A percentile compares a stretch with the other conserved stretches of the same genome.
These are phyloP conservation scores for Morpho achilles DNA, from an alignment of 2,888 invertebrate genomes.

Conservation along the genomic window DNA sequence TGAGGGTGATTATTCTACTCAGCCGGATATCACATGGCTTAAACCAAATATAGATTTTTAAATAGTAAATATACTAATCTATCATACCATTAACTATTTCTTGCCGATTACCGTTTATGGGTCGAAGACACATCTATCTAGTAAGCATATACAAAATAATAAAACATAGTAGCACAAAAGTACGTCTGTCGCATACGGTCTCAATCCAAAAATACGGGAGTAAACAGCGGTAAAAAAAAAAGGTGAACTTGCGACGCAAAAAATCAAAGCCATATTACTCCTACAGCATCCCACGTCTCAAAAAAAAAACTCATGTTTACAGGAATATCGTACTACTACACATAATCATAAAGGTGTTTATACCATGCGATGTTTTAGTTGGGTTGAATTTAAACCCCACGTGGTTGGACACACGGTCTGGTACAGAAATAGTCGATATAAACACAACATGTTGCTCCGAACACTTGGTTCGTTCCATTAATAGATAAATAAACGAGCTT, in stretches of 20 bases:
- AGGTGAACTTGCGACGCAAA: conserved; percentile 21
- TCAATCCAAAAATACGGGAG: conserved; percentile 22
- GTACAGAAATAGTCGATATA: conserved; percentile 69
- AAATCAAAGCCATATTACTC: conserved; percentile 27
- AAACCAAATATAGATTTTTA: no score
- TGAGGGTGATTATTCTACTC: no score
- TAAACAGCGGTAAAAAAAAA: conserved; percentile 26
- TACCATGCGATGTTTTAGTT: conserved; percentile 9
- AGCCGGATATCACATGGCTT: no score
- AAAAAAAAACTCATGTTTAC: not conserved
- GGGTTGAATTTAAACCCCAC: conserved; percentile 42
- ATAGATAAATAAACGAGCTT: conserved; percentile 63
- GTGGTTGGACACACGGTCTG: conserved; percentile 60
- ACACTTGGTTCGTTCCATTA: conserved; percentile 64
- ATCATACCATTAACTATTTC: no score
- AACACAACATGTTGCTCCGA: conserved; percentile 69
- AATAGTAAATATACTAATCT: no score
- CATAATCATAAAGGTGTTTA: conserved; percentile 8
- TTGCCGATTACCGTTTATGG: no score
- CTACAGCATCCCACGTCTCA: conserved; percentile 6
- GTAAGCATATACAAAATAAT: not conserved
- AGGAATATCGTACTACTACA: not conserved
- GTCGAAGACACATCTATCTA: not conserved
- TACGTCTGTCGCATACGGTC: conserved; percentile 4
- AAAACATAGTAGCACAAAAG: not conserved